Conservation (phyloP, 2,888 invertebrate species). For the Hyalella azteca region DNA sequence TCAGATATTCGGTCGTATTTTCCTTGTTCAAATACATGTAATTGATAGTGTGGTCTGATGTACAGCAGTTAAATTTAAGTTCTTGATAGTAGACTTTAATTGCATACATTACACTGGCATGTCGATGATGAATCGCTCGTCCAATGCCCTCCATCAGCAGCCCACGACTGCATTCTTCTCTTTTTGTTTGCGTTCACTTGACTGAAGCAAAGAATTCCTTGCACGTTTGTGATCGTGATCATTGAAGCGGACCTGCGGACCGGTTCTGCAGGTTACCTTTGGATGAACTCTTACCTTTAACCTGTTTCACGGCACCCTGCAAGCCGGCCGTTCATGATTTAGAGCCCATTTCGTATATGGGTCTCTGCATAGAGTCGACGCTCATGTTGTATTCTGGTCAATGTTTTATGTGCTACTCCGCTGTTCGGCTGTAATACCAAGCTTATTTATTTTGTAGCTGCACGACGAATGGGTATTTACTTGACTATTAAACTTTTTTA, state of each 20-base stretch:
- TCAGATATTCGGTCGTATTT: no score
- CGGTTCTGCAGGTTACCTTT: slow-evolving; percentile 32
- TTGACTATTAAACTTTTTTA: no score
- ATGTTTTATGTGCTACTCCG: no score
- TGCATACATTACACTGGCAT: no score
- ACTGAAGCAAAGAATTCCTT: slow-evolving; percentile 26
- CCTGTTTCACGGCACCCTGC: background rate
- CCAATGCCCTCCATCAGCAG: background rate
- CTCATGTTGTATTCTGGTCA: background rate
- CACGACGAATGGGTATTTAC: no score
- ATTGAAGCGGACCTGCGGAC: slow-evolving; percentile 20
- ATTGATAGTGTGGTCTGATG: no score
- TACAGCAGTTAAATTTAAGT: no score
- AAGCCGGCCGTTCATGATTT: background rate
- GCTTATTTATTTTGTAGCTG: no score
- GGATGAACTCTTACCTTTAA: slow-evolving; percentile 29
- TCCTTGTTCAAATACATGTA: no score
- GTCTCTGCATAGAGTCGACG: background rate
- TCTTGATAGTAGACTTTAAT: no score
- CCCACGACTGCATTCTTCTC: slow-evolving; percentile 34
- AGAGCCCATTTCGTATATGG: slow-evolving; percentile 26
- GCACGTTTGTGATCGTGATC: slow-evolving; percentile 23
- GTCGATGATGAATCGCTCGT: background rate
- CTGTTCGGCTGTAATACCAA: no score
- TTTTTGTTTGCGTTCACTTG: slow-evolving; percentile 21